Base-by-base conservation (phyloP, 2,888 invertebrate genomes). In the Clanis bilineata region DNA sequence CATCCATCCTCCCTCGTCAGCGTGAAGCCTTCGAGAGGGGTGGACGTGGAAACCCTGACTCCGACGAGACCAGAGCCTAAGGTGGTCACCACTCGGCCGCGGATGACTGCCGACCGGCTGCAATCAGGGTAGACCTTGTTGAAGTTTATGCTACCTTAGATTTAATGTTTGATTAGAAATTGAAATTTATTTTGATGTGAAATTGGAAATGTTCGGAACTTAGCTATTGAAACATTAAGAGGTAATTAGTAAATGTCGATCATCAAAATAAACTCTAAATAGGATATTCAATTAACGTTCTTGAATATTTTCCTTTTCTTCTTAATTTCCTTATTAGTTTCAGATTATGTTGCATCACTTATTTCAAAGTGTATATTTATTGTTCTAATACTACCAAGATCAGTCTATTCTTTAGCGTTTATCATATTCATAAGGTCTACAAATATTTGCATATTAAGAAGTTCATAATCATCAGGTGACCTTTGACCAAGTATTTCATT, bases 51-150 rank as follows among this genome's bases (percentile, higher is more conserved):
- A 3, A 99, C 98, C 68, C 99, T 94, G 7, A 99, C 98, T 36
- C 99, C 99, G 85, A 98, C 97, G 71, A 99, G 92, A 38, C 99
- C 98, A 77, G 97, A 97, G 55, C 98, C 97, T 82, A 98, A 96
- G 57, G 95, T 94, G 51, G 98, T 97, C 61, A 97, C 95, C 57
- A 99, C 98, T 68, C 97, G 95, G 54, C 99, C 99, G 64, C 99
- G 95, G 65, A 99, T 97, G 57, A 99, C 99, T 25, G 99, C 98
- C 60, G 98, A 98, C 61, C 98, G 98, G 84, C 99, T 99, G 94
- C 3, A 79, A 82, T 38, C 0, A 25, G 23, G 25, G 15, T 36
- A n/a, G 7, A 45, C n/a, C 12, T 18, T 15, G 23, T 23, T 36
- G 41, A 41, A 2, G 41, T 7, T 10, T 1, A 36, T 32, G 32